A percentile compares a stretch with the other conserved stretches of the same genome.
Evolutionary conservation across 2,113 vertebrate genomes (phyloP).

Genomic region (Saiga tatarica): DNA sequence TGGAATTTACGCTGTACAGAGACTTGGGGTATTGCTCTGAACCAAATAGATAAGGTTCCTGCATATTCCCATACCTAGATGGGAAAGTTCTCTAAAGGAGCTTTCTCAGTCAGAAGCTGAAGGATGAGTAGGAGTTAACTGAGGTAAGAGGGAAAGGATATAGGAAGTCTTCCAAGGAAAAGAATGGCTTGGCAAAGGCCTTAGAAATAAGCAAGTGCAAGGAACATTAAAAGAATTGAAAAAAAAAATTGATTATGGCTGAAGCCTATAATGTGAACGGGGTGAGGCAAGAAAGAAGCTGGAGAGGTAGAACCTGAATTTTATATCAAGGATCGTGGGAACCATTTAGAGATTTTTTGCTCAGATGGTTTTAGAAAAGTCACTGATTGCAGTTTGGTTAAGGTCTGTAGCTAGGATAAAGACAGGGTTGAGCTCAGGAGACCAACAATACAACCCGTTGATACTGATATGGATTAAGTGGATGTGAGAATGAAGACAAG

Average conservation of each 20-base stretch:
- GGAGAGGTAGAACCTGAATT: neutral
- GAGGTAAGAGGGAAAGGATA: neutral
- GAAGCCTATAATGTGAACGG: neutral
- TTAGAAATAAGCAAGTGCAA: neutral
- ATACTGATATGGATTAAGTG: neutral
- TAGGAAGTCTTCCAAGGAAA: neutral
- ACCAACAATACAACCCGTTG: neutral
- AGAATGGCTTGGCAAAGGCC: neutral
- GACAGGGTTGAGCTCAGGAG: neutral
- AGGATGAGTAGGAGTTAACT: neutral
- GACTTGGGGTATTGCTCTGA: neutral
- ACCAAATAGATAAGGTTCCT: neutral
- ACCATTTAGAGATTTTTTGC: neutral
- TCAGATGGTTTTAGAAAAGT: neutral
- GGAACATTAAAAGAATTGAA: neutral
- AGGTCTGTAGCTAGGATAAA: neutral
- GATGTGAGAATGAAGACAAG: neutral
- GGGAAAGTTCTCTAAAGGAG: neutral
- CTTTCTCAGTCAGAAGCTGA: neutral
- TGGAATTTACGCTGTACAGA: neutral
- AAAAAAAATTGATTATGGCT: neutral
- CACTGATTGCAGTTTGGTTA: neutral
- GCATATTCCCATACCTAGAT: neutral
- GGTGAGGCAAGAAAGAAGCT: neutral
- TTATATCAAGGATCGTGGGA: neutral